Percentiles rank a stretch among this genome's conserved stretches.
These are phyloP conservation scores for Poecilia gillii DNA, from an alignment of 2,797 vertebrate species.

Conservation along the genomic window DNA sequence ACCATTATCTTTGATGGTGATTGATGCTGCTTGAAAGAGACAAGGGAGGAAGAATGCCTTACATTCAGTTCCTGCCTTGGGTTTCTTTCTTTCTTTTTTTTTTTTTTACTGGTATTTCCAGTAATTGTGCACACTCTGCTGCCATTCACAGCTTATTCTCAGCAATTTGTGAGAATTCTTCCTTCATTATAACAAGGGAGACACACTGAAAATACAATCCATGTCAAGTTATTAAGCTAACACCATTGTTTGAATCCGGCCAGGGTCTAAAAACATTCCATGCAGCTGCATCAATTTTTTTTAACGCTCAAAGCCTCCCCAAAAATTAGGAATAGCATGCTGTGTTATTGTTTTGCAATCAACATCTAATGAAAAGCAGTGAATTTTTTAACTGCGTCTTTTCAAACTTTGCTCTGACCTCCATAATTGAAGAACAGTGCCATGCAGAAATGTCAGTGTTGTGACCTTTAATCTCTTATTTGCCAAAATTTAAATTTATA, in stretches of 20 bases:
- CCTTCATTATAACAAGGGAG: not conserved
- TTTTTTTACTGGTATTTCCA: conserved; percentile 5
- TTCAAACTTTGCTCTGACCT: not conserved
- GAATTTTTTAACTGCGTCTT: not conserved
- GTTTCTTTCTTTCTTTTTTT: conserved; percentile 6
- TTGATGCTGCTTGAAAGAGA: conserved; percentile 58
- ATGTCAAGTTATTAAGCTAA: conserved; percentile 2
- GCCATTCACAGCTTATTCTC: conserved; percentile 19
- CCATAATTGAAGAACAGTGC: not conserved
- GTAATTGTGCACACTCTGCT: conserved; percentile 23
- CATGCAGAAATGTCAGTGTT: not conserved
- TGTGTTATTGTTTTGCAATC: not conserved
- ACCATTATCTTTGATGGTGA: conserved; percentile 61
- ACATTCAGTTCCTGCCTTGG: conserved; percentile 32
- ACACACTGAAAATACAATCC: not conserved
- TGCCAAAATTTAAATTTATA: not conserved
- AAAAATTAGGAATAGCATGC: not conserved
- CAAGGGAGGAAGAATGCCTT: conserved; percentile 25
- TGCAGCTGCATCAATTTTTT: not conserved
- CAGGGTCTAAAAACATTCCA: not conserved
- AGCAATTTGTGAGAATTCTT: not conserved
- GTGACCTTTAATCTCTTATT: not conserved
- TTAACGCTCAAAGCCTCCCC: not conserved
- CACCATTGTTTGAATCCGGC: not conserved
- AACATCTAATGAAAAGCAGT: not conserved